Evolutionary conservation across 2,113 vertebrate genomes (phyloP).

Genomic region (Laticauda laticaudata): DNA sequence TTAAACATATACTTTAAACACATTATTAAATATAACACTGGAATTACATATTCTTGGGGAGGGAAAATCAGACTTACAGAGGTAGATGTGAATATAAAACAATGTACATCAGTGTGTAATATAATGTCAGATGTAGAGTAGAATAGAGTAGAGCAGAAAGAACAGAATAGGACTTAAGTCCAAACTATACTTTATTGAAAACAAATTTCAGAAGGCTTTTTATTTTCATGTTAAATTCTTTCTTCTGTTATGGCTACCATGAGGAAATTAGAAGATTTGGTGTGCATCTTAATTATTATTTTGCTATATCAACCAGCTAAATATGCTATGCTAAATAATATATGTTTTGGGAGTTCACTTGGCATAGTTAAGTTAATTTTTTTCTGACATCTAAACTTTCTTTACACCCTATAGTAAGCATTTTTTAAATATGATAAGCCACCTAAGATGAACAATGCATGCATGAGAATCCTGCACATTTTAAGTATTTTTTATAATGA

Average conservation of each 20-base stretch:
- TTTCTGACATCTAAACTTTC: not conserved
- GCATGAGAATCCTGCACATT: not conserved
- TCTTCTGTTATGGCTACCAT: not conserved
- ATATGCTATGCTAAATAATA: not conserved
- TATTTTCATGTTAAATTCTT: not conserved
- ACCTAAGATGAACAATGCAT: not conserved
- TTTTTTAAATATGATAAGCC: not conserved
- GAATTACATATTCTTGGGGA: not conserved
- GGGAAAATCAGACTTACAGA: not conserved
- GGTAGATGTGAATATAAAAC: not conserved
- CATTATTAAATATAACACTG: not conserved
- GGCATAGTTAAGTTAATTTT: not conserved
- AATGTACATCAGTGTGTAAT: not conserved
- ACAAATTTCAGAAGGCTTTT: not conserved
- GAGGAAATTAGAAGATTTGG: not conserved
- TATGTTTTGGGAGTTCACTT: not conserved
- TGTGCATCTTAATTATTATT: not conserved
- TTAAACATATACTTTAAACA: conserved; percentile 10
- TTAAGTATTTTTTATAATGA: not conserved
- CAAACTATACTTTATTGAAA: not conserved
- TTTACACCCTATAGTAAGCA: not conserved
- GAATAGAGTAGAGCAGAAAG: not conserved
- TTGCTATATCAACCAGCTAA: not conserved
- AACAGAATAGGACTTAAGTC: too few species aligned
- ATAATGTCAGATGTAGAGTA: not conserved